These are phyloP conservation scores for Cyclura pinguis DNA, from an alignment of 2,797 vertebrate genomes.

Conservation along the genomic window DNA sequence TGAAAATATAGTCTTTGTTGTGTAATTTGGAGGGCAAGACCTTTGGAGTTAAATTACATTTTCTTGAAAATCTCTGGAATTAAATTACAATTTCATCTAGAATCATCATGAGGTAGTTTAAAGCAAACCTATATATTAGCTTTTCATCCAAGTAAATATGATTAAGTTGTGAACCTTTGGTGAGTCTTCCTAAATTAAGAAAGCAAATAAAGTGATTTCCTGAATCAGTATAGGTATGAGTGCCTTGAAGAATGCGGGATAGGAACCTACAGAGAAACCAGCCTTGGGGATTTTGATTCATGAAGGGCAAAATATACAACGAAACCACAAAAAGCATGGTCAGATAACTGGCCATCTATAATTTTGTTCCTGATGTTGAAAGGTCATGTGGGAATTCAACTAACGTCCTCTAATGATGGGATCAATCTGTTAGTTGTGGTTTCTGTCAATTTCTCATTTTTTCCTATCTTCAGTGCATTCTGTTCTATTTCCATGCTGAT, in stretches of 20 bases:
- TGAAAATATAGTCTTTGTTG: not conserved
- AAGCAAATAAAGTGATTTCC: not conserved
- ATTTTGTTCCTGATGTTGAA: not conserved
- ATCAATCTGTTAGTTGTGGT: not conserved
- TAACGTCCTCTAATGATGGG: not conserved
- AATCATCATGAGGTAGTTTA: no score
- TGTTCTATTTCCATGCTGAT: not conserved
- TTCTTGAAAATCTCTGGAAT: not conserved
- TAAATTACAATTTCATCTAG: no score
- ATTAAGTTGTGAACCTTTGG: not conserved
- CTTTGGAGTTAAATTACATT: not conserved
- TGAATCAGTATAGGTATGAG: not conserved
- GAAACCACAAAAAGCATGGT: not conserved
- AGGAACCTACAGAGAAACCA: not conserved
- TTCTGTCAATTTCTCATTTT: not conserved
- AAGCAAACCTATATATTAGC: no score
- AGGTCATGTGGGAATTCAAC: not conserved
- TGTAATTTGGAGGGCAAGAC: not conserved
- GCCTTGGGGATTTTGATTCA: not conserved
- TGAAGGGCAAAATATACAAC: not conserved
- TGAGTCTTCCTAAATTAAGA: not conserved
- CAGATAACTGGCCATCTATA: not conserved
- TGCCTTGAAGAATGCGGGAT: not conserved
- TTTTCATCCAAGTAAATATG: not conserved
- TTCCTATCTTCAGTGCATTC: not conserved